These are phyloP conservation scores for Heliconius nattereri DNA, from an alignment of 1,140 invertebrate genomes.

Conservation along the genomic window DNA sequence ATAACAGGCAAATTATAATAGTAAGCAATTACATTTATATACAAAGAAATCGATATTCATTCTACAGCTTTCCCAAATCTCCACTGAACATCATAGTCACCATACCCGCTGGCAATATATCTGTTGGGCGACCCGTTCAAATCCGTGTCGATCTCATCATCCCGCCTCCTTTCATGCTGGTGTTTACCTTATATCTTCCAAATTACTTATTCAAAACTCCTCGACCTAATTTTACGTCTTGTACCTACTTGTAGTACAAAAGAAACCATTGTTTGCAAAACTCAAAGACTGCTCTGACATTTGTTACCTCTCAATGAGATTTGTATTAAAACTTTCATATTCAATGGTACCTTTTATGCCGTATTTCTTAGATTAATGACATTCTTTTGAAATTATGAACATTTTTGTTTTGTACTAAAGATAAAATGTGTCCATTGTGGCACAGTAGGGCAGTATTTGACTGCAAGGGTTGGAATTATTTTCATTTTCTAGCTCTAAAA, in stretches of 20 bases:
- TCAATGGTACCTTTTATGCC: constrained; percentile 13
- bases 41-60: background rate
- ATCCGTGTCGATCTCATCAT: constrained; percentile 51
- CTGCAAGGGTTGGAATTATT: too few species aligned
- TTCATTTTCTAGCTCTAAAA: too few species aligned
- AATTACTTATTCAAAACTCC: constrained; percentile 64
- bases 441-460: too few species aligned
- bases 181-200: constrained; percentile 61
- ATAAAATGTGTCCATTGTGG: too few species aligned
- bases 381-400: constrained; percentile 4
- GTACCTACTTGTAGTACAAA: constrained; percentile 37
- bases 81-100: constrained; percentile 30
- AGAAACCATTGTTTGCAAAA: constrained; percentile 43
- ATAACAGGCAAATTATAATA: too few species aligned
- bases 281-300: constrained; percentile 24
- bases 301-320: constrained; percentile 26
- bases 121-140: constrained; percentile 37
- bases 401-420: background rate
- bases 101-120: constrained; percentile 43
- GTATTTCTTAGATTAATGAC: constrained; percentile 13
- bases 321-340: constrained; percentile 27
- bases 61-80: background rate
- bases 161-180: constrained; percentile 45
- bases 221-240: constrained; percentile 54
- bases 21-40: too few species aligned